These are phyloP conservation scores for Mechanitis mazaeus DNA, from an alignment of 2,888 invertebrate genomes.

Conservation along the genomic window DNA sequence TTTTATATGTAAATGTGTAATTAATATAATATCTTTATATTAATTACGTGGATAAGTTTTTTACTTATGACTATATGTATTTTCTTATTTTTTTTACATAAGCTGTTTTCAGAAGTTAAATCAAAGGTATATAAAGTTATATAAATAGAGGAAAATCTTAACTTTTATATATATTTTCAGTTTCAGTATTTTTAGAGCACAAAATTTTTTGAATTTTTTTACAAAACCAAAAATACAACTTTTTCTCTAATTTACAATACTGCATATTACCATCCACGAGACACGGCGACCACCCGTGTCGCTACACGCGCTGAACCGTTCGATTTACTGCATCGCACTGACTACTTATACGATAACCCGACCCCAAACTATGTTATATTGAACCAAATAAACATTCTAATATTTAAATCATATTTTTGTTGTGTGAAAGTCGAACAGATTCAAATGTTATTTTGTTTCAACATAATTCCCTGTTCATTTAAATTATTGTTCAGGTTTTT, in stretches of 20 bases:
- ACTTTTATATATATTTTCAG: no score
- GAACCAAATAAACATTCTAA: neutral
- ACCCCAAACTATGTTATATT: slow-evolving; percentile 13
- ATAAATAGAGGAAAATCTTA: no score
- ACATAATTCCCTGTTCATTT: slow-evolving; percentile 5
- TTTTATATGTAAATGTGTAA: no score
- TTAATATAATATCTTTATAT: no score
- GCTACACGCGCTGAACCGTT: slow-evolving; percentile 49
- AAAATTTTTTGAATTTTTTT: no score
- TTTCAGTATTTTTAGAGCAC: no score
- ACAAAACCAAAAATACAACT: neutral
- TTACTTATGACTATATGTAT: no score
- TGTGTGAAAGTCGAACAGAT: neutral
- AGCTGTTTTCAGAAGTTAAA: no score
- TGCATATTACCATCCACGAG: slow-evolving; percentile 27
- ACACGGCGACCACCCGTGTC: slow-evolving; percentile 52
- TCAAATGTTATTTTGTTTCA: slow-evolving; percentile 9
- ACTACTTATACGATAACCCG: slow-evolving; percentile 40
- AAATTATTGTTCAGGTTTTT: no score
- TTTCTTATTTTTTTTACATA: no score
- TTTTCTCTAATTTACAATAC: slow-evolving; percentile 10
- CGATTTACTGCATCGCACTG: slow-evolving; percentile 50
- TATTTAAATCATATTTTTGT: neutral
- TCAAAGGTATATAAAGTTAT: no score
- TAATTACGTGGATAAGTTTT: no score